These are phyloP conservation scores for Diplodus puntazzo DNA, from an alignment of 2,797 vertebrate species.

Conservation along the genomic window DNA sequence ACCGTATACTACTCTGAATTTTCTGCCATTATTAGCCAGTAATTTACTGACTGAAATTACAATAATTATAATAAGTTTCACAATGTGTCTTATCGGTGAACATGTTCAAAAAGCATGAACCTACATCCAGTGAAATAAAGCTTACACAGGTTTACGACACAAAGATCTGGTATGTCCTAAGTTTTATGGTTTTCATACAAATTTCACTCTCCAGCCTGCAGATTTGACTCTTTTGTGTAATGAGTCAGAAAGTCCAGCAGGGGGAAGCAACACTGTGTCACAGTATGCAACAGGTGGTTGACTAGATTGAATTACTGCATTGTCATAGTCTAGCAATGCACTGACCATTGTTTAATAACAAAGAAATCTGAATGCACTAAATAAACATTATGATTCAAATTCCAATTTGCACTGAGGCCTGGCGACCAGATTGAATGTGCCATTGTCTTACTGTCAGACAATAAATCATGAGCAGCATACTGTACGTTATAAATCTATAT, in stretches of 20 bases:
- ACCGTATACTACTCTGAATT: too few species aligned
- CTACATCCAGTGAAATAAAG: too few species aligned
- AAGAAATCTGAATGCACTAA: not conserved
- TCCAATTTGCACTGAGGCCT: too few species aligned
- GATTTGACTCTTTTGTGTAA: slow-evolving; percentile 16
- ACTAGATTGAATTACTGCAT: fast-evolving
- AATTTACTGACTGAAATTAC: too few species aligned
- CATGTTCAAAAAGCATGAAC: not conserved
- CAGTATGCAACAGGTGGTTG: slow-evolving; percentile 48
- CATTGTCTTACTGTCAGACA: not conserved
- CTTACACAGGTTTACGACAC: not conserved
- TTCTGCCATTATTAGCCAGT: too few species aligned
- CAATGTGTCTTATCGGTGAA: not conserved
- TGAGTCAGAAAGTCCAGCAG: slow-evolving; percentile 50
- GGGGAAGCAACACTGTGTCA: slow-evolving; percentile 47
- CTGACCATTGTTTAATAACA: not conserved
- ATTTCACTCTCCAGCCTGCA: not conserved
- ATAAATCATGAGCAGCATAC: not conserved
- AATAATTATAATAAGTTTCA: too few species aligned
- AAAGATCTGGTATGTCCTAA: not conserved
- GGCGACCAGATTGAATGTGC: not conserved
- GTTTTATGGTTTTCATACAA: not conserved
- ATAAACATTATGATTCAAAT: not conserved
- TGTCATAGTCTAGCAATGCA: not conserved
- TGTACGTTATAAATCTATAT: not conserved